Evolutionary conservation across 1,140 invertebrate species (phyloP), one percentile per base, ranked within the genome.

Genomic region (Drosophila mayri): DNA sequence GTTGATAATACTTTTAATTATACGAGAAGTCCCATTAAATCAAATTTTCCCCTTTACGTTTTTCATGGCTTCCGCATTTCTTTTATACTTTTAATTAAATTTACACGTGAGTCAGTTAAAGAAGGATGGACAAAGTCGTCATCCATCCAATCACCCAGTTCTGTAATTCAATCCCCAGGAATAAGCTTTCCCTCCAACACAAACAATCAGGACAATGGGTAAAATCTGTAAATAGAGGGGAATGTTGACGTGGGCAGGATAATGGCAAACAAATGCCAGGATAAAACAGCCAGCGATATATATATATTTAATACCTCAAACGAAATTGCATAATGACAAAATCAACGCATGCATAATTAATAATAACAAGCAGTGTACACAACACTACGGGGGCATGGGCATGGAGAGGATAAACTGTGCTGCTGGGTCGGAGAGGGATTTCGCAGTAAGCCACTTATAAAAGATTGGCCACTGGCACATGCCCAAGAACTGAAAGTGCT

Each of bases 311-410:
- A 87, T 83, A 58, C 84, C 76, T 77, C 71, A 73, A 83, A 77
- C 79, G 59, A 70, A 74, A 66, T 87, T 84, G 75, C 76, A 80
- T 87, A 87, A 87, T 88, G 62, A 32, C 52, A 52, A 72, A 75
- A 82, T 76, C 62, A 79, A 65, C 65, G 60, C 59, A 70, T 84
- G 67, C 80, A 74, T 88, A 74, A 84, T 80, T 74, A 88, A 88
- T 71, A 72, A 49, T 40, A 81, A 44, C 58, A 60, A 67, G 60
- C 55, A 61, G 60, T 66, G 64, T 6, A 38, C 57, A 43, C 28
- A 37, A 14, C 63, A 20, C 20, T 28, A 12, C n/a, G 32, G 14
- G 41, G 22, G 11, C 28, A n/a, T 35, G 41, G 22, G 5, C 38
- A 20, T 35, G n/a, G 37, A 22, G 43, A 18, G 43, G 43, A 32